phyloP scores from a whole-genome alignment of 2,113 vertebrate species.

The Raja brachyura region DNA sequence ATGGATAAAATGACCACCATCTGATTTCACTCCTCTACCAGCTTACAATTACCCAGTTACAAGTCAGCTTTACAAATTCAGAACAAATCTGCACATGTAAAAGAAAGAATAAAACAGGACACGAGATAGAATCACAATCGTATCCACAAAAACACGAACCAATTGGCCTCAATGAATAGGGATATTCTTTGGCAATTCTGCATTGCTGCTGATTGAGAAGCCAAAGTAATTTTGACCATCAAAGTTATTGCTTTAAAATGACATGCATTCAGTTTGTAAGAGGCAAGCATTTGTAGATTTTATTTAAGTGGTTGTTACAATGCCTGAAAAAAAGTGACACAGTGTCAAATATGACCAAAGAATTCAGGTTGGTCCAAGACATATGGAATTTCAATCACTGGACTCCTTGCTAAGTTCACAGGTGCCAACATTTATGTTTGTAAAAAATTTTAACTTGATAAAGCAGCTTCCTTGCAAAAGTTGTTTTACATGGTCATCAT shows the following conservation, averaged over 20 bases:
- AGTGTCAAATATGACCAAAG: neutral
- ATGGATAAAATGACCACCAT: neutral
- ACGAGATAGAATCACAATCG: neutral
- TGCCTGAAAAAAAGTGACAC: neutral
- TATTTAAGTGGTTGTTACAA: neutral
- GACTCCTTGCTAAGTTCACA: neutral
- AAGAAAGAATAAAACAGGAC: neutral
- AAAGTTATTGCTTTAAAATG: conserved; percentile 10
- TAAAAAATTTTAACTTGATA: neutral
- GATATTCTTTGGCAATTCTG: neutral
- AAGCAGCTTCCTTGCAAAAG: neutral
- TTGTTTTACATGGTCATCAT: neutral
- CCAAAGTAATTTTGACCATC: neutral
- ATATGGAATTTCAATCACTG: neutral
- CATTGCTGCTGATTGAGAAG: neutral
- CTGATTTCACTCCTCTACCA: neutral
- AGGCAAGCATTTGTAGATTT: neutral
- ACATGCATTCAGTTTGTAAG: neutral
- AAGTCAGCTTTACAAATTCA: neutral
- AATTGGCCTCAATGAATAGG: neutral
- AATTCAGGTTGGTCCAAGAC: neutral
- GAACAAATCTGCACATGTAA: neutral
- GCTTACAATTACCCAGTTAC: neutral
- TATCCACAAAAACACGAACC: neutral
- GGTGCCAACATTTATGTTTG: neutral